phyloP scores from a whole-genome alignment of 1,140 invertebrate species.

The Odontomachus brunneus region DNA sequence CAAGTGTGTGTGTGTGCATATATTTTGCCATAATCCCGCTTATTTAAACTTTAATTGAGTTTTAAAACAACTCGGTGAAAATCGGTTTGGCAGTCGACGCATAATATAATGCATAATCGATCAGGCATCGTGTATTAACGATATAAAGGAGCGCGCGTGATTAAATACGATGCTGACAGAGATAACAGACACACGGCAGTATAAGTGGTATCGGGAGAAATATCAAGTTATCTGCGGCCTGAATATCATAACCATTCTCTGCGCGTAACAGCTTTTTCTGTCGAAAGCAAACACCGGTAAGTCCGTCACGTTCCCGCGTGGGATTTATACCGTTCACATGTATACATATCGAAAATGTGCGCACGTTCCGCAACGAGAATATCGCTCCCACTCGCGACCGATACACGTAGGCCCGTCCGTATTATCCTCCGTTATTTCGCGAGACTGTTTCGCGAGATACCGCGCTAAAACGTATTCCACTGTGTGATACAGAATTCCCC shows the following conservation, averaged over 20 bases:
- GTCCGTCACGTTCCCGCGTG: conserved; percentile 25
- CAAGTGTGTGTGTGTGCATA: no score
- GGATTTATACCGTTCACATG: conserved; percentile 35
- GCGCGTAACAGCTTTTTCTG: conserved; percentile 2
- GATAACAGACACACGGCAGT: not conserved
- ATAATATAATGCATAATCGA: not conserved
- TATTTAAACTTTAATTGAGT: no score
- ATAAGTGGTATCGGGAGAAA: not conserved
- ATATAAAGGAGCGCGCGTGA: not conserved
- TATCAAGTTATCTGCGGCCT: conserved; percentile 15
- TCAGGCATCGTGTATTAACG: not conserved
- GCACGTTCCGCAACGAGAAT: conserved; percentile 35
- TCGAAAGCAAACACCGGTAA: conserved; percentile 41
- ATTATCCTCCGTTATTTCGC: conserved; percentile 19
- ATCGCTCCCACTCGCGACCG: conserved; percentile 25
- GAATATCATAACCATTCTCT: conserved; percentile 9
- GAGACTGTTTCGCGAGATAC: not conserved
- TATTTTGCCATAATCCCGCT: no score
- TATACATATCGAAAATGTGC: conserved; percentile 42
- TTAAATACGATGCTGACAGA: conserved; percentile 1
- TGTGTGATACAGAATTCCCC: not conserved
- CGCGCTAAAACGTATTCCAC: not conserved
- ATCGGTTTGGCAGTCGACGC: no score
- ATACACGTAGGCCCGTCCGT: not conserved
- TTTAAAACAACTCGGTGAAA: no score